Conservation (phyloP, 2,113 vertebrate species). For the Sphyrna mokarran region DNA sequence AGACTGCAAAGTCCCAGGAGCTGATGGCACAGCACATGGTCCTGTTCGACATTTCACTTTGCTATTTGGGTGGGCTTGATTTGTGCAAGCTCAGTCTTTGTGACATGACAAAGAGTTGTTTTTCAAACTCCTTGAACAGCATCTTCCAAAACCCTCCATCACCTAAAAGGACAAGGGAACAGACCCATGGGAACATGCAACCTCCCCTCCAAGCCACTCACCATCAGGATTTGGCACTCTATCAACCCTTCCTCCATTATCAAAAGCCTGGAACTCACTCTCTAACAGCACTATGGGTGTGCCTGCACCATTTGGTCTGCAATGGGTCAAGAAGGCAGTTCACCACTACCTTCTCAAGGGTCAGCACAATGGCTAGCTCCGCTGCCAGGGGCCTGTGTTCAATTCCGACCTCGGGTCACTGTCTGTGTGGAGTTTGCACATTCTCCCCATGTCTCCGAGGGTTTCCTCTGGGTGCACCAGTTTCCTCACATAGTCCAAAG, state of each 20-base stretch:
- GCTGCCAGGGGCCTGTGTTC: no score
- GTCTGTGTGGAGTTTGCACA: no score
- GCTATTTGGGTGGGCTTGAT: neutral
- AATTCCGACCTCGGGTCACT: no score
- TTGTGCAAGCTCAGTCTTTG: neutral
- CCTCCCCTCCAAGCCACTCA: neutral
- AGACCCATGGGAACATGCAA: neutral
- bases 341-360: neutral
- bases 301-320: neutral
- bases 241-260: neutral
- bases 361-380: no score
- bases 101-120: neutral
- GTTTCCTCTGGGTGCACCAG: no score
- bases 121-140: neutral
- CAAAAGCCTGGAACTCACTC: neutral
- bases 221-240: neutral
- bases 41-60: neutral
- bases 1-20: neutral
- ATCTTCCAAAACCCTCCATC: neutral
- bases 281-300: neutral
- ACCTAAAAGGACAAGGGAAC: neutral
- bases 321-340: neutral
- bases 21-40: neutral
- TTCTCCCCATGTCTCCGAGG: no score
- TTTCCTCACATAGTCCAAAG: no score